Percentiles rank a stretch among this genome's conserved stretches.
Evolutionary conservation across 2,888 invertebrate genomes (phyloP).

Genomic region (Drosophila cognata): DNA sequence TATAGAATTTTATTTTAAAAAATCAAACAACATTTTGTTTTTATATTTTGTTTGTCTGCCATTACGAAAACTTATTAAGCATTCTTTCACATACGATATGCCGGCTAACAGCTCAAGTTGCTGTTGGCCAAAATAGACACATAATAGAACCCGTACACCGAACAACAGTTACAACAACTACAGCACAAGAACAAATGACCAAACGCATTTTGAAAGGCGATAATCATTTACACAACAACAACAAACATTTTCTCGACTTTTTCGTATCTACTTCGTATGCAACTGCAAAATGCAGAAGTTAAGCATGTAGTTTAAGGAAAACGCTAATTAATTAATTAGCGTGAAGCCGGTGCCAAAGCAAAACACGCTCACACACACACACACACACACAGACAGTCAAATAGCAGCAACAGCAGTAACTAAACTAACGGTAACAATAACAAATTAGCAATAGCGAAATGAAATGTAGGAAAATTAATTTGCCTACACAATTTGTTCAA

Average conservation of each 20-base stretch:
- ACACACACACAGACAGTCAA: constrained; percentile 7
- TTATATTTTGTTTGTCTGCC: constrained; percentile 29
- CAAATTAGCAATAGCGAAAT: constrained; percentile 38
- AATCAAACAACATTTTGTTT: constrained; percentile 25
- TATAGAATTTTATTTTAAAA: constrained; percentile 67
- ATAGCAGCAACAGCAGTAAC: constrained; percentile 26
- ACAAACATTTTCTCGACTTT: constrained; percentile 14
- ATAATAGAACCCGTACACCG: constrained; percentile 38
- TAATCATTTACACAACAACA: constrained; percentile 70
- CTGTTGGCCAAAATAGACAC: constrained; percentile 35
- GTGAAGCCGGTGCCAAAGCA: constrained; percentile 66
- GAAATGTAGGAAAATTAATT: constrained; percentile 48
- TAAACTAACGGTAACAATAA: constrained; percentile 50
- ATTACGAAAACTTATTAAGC: background rate
- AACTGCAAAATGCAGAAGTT: constrained; percentile 12
- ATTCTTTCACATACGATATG: constrained; percentile 16
- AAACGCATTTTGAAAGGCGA: constrained; percentile 73
- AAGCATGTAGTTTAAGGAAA: constrained; percentile 22
- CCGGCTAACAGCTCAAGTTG: constrained; percentile 35
- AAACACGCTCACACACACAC: constrained; percentile 4
- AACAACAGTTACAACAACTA: constrained; percentile 30
- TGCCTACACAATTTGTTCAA: constrained; percentile 49
- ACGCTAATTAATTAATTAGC: constrained; percentile 32
- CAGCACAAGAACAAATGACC: constrained; percentile 64
- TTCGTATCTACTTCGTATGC: constrained; percentile 5